Evolutionary conservation across 2,888 invertebrate genomes (phyloP), one percentile per base, ranked within the genome.

Genomic region (Yponomeuta plumbellus): DNA sequence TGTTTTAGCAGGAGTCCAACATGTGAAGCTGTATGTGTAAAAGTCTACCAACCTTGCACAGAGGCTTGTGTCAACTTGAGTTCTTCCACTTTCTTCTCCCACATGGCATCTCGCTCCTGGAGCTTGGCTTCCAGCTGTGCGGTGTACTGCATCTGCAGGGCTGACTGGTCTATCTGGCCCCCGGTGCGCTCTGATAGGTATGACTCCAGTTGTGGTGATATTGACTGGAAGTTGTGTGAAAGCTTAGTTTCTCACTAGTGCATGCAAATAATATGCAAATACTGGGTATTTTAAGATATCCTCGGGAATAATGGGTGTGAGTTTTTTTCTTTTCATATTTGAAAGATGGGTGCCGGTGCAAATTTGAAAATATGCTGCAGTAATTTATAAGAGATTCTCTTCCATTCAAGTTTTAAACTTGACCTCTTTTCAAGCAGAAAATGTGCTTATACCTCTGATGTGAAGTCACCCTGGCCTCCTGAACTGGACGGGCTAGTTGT

Each of bases 51-150:
- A 95, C 95, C 94, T 94, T 96, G 96, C 2, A 95, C 94, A 67
- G 94, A 92, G n/a, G 87, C 80, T 5, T 86, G 75, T 59, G 86
- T 83, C 66, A 86, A 76, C 74, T 94, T 94, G 69, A 94, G 84
- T 71, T 94, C 93, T 69, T 92, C 92, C 68, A 93, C 79, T 70
- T 92, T 88, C 75, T 93, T 93, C 72, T 93, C 93, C 95, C 94
- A 95, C 70, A 78, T 83, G 1, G 74, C 68, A 69, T 91, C 91
- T 73, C 90, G 81, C 72, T 95, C 95, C 70, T 89, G 88, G 65
- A 95, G 92, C 74, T 93, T 95, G 59, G 93, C 92, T 71, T 94
- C 92, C 56, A 95, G 78, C 75, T 92, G 92, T 69, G 90, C 88
- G 3, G 92, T 78, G 70, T 93, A 92, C 69, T 95, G 94, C 22